phyloP scores from a whole-genome alignment of 2,113 vertebrate genomes.

The Centrocercus urophasianus region DNA sequence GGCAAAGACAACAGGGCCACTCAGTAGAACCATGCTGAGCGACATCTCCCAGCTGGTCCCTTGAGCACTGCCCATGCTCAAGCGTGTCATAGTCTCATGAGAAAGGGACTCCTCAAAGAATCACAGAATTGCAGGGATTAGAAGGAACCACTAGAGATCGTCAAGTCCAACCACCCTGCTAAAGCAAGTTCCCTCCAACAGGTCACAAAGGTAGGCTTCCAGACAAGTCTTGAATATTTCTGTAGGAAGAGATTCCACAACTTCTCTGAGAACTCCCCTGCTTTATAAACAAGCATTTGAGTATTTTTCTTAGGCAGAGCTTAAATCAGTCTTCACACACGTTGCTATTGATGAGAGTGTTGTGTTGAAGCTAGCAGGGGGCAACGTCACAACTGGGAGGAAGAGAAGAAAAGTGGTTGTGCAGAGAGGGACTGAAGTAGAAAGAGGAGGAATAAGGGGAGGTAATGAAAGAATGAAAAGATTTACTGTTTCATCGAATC shows the following conservation, averaged over 20 bases:
- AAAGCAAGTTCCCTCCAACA: no score
- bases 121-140: no score
- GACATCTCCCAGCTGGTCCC: fast-evolving
- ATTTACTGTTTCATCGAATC: neutral
- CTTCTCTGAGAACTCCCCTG: neutral
- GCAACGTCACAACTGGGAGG: neutral
- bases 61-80: neutral
- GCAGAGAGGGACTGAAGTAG: neutral
- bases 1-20: neutral
- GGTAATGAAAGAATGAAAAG: neutral
- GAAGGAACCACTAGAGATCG: no score
- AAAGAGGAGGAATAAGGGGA: neutral
- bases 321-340: fast-evolving
- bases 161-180: no score
- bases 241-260: no score
- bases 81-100: neutral
- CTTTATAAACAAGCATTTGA: neutral
- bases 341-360: neutral
- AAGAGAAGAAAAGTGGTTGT: neutral
- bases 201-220: no score
- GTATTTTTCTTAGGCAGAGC: neutral
- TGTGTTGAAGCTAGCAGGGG: neutral
- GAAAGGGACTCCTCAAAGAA: neutral
- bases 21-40: neutral
- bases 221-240: no score